These are phyloP conservation scores for Labeo rohita DNA, from an alignment of 2,113 vertebrate species.

Conservation along the genomic window DNA sequence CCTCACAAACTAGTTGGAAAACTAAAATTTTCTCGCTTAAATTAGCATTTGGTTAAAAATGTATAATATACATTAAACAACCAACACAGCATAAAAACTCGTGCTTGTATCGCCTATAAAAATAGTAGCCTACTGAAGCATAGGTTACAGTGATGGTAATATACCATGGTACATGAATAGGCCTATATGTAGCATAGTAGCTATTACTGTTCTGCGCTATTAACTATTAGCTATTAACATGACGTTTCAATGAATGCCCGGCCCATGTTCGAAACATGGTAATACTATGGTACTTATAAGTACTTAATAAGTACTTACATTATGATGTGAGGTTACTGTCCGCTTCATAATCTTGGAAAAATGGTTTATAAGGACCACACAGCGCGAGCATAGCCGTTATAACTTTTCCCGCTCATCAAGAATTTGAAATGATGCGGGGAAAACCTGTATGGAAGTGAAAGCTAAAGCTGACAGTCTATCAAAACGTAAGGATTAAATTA, in stretches of 20 bases:
- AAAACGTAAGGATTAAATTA: background rate
- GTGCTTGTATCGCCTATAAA: background rate
- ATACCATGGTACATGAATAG: background rate
- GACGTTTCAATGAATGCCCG: background rate
- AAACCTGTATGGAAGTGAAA: too few species aligned
- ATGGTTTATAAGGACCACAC: background rate
- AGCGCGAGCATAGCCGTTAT: background rate
- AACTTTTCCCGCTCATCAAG: background rate
- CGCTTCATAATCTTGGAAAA: background rate
- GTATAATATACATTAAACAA: background rate
- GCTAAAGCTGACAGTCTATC: too few species aligned
- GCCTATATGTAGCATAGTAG: background rate
- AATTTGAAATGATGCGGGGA: background rate
- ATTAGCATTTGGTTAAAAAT: background rate
- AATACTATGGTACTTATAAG: background rate
- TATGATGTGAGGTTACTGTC: background rate
- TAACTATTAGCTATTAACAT: background rate
- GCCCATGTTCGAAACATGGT: background rate
- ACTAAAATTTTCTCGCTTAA: background rate
- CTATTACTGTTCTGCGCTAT: background rate
- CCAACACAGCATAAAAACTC: background rate
- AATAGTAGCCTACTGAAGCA: background rate
- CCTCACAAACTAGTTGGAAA: background rate
- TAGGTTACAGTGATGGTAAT: background rate
- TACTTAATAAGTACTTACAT: background rate